Base-by-base conservation (phyloP, 2,113 vertebrate genomes). In the Miniopterus natalensis region DNA sequence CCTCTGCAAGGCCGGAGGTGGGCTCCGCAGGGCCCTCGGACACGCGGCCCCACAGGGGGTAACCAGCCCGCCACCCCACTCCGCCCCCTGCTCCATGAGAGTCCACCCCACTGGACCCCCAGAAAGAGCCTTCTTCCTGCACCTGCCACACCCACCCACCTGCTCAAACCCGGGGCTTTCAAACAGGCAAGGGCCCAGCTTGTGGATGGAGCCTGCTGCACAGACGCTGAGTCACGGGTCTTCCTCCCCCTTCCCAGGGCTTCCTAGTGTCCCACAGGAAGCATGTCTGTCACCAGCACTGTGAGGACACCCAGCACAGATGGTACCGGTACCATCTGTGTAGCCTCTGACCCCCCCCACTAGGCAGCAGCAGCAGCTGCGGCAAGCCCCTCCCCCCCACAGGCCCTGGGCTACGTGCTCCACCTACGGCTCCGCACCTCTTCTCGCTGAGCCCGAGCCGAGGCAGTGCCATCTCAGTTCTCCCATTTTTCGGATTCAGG, bases 1-100 rank as follows among this genome's bases (percentile, higher is more conserved):
- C n/a, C 70, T 47, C 42, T 6, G 3, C 45, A 49, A 88, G 61
- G 92, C 91, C 6, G 5, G 93, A 87, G 74, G 94, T 13, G 40
- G 70, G 92, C 89, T 18, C 20, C 31, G 65, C 53, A 6, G 40
- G 45, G 29, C 65, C 42, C 42, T 59, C 27, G 13, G 27, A 0
- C 21, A 70, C 25, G 53, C n/a, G 75, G 49, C 75, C 81, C 25
- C 45, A 2, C 2, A 3, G 47, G 1, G 4, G 5, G 66, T 3
- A 10, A 4, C 63, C 49, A 31, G 63, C 47, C 47, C 7, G n/a
- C 1, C 2, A 27, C 18, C 1, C 11, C 12, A 4, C 42, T 8
- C 71, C 9, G 3, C 25, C 53, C 31, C 59, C 13, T 15, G 47
- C 53, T 51, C 55, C 3, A n/a, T 42, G 21, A 15, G 4, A 51